Evolutionary conservation across 2,113 vertebrate genomes (phyloP).

Genomic region (Thryonomys swinderianus): DNA sequence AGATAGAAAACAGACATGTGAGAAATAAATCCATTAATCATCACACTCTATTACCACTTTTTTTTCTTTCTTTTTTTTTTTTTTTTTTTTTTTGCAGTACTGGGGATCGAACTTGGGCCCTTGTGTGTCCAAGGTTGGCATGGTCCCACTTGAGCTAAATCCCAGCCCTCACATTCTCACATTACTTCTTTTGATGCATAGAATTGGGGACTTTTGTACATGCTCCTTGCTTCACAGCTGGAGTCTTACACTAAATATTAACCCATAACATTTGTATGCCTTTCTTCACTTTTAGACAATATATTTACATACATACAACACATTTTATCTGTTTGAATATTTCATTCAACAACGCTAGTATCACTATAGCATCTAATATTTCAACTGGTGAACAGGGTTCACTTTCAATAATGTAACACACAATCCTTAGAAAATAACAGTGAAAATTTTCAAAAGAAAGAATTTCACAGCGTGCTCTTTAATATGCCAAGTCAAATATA

Average conservation of each 20-base stretch:
- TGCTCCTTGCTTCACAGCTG: not conserved
- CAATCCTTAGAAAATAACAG: not conserved
- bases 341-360: not conserved
- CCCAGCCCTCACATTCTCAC: no score
- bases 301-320: not conserved
- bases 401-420: not conserved
- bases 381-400: not conserved
- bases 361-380: not conserved
- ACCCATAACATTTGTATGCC: not conserved
- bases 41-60: not conserved
- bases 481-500: not conserved
- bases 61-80: no score
- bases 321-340: not conserved
- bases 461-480: not conserved
- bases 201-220: not conserved
- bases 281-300: not conserved
- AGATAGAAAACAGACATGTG: not conserved
- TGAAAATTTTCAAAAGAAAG: not conserved
- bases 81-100: no score
- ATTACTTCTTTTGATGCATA: not conserved
- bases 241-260: not conserved
- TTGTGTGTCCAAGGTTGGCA: no score
- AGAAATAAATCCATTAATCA: constrained; percentile 13
- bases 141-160: no score
- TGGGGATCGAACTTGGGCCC: no score